phyloP scores from a whole-genome alignment of 2,888 invertebrate genomes.

The Seira sanloemensis region DNA sequence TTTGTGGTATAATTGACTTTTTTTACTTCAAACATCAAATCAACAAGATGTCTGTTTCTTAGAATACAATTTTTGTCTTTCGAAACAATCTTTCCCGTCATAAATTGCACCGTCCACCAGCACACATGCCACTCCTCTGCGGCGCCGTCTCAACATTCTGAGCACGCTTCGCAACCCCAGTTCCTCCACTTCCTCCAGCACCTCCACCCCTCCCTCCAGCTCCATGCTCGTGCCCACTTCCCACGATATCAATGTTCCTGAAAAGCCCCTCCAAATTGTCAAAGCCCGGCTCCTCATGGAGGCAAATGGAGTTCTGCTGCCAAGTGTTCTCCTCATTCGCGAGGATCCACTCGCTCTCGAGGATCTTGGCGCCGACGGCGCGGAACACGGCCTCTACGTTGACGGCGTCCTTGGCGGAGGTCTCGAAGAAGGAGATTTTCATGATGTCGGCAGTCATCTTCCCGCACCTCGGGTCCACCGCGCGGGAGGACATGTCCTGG shows the following conservation, averaged over 20 bases:
- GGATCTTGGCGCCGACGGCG: slow-evolving; percentile 62
- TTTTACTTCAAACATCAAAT: too few species aligned
- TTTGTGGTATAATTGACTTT: too few species aligned
- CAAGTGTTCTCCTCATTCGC: slow-evolving; percentile 47
- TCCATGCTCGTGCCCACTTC: not conserved
- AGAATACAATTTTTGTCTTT: too few species aligned
- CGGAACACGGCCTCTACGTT: slow-evolving; percentile 71
- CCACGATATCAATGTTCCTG: not conserved
- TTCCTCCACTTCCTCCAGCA: not conserved
- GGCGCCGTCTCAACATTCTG: not conserved
- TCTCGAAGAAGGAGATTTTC: slow-evolving; percentile 70
- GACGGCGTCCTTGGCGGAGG: slow-evolving; percentile 66
- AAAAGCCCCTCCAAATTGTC: slow-evolving; percentile 38
- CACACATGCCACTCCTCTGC: not conserved
- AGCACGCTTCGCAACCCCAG: not conserved
- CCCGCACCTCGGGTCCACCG: slow-evolving; percentile 65
- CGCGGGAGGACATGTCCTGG: slow-evolving; percentile 52
- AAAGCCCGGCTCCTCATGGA: slow-evolving; percentile 54
- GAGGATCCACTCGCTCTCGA: slow-evolving; percentile 67
- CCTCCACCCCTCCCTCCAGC: not conserved
- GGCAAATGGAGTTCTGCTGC: slow-evolving; percentile 61
- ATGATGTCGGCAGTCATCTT: slow-evolving; percentile 68
- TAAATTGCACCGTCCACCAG: not conserved
- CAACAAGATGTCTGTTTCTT: too few species aligned
- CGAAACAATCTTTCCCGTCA: too few species aligned